Evolutionary conservation across 2,797 vertebrate species (phyloP).

Genomic region (Nyctibius grandis): DNA sequence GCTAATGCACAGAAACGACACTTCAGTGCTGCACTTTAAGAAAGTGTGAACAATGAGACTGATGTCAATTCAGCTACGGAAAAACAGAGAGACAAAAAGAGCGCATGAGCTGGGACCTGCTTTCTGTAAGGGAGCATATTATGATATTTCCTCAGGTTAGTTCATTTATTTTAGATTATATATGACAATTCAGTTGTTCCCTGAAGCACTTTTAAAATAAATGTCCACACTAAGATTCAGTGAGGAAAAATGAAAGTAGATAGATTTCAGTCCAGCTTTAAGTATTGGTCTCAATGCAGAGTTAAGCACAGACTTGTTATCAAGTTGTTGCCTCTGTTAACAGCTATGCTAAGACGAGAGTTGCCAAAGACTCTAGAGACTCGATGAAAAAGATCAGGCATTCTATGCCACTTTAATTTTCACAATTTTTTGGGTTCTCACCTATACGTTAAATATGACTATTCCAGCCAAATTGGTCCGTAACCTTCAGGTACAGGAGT

Average conservation of each 20-base stretch:
- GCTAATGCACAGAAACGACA: not conserved
- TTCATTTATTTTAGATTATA: not conserved
- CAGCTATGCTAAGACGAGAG: not conserved
- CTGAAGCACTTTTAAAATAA: not conserved
- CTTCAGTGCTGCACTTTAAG: not conserved
- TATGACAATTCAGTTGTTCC: not conserved
- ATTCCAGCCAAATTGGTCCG: not conserved
- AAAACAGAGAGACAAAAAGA: not conserved
- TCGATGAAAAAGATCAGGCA: not conserved
- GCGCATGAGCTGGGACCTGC: not conserved
- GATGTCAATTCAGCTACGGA: not conserved
- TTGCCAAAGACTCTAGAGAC: not conserved
- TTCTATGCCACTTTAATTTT: not conserved
- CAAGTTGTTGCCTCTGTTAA: not conserved
- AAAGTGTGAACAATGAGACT: not conserved
- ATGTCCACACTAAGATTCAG: not conserved
- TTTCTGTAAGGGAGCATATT: not conserved
- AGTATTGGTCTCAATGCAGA: not conserved
- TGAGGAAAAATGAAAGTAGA: not conserved
- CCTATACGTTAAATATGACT: not conserved
- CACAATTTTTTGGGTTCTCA: not conserved
- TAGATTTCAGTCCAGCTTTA: not conserved
- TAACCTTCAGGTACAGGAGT: not conserved
- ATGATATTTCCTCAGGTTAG: not conserved
- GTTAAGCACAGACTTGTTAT: not conserved